Evolutionary conservation across 2,113 vertebrate genomes (phyloP).

Genomic region (Amia ocellicauda): DNA sequence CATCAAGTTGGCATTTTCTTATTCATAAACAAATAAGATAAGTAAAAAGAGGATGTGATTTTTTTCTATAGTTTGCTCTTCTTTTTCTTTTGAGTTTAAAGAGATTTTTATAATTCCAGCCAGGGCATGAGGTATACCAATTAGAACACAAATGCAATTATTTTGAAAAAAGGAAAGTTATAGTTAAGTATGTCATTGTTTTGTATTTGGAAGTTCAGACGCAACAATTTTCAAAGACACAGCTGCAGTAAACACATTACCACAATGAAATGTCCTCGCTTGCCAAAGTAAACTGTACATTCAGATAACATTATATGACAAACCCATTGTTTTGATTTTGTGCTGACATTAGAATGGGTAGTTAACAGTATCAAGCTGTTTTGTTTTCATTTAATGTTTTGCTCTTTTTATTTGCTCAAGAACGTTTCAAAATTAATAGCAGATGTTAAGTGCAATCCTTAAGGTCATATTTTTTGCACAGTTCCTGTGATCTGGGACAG

Average conservation of each 20-base stretch:
- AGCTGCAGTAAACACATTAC: slow-evolving; percentile 33
- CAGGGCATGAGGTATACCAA: not conserved
- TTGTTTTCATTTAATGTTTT: slow-evolving; percentile 28
- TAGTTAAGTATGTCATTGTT: slow-evolving; percentile 8
- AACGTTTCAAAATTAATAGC: slow-evolving; percentile 2
- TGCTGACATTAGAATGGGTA: slow-evolving; percentile 31
- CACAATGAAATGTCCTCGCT: slow-evolving; percentile 9
- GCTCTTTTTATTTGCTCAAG: slow-evolving; percentile 1
- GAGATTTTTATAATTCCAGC: not conserved
- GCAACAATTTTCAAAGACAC: slow-evolving; percentile 7
- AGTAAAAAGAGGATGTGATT: not conserved
- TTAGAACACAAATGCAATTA: slow-evolving; percentile 10
- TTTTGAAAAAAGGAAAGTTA: not conserved
- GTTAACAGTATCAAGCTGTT: slow-evolving; percentile 31
- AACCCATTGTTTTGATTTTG: slow-evolving; percentile 27
- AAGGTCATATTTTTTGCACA: slow-evolving; percentile 24
- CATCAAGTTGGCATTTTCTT: no score
- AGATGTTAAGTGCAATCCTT: slow-evolving; percentile 29
- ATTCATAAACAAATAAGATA: not conserved
- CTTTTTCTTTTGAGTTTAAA: slow-evolving; percentile 1
- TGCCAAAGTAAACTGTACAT: slow-evolving; percentile 23
- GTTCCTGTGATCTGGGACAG: slow-evolving; percentile 4
- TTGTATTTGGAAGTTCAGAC: not conserved
- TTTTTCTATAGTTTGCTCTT: no score
- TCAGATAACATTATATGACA: slow-evolving; percentile 31